Conservation (phyloP, 2,797 vertebrate species). For the Adelosebastes latens region DNA sequence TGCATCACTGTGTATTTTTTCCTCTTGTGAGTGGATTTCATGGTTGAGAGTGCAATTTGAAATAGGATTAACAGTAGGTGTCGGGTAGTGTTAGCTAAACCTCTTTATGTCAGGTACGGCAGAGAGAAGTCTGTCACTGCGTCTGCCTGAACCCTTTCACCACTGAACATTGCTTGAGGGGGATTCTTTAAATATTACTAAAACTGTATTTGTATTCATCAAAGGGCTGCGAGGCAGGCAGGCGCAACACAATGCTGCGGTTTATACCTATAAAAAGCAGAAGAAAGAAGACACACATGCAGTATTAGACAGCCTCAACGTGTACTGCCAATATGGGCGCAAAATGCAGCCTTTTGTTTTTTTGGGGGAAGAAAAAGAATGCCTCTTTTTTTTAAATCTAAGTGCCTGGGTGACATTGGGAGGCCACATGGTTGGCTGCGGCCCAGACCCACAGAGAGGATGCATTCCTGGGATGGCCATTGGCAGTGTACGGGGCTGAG, state of each 20-base stretch:
- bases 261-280: conserved; percentile 62
- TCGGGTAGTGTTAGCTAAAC: conserved; percentile 77
- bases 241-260: conserved; percentile 31
- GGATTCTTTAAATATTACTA: conserved; percentile 73
- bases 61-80: conserved; percentile 81
- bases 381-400: conserved; percentile 5
- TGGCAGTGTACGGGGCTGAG: conserved; percentile 54
- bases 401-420: conserved; percentile 68
- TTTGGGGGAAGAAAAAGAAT: background rate
- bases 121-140: conserved; percentile 74
- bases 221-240: conserved; percentile 59
- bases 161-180: conserved; percentile 53
- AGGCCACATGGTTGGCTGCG: conserved; percentile 77
- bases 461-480: conserved; percentile 77
- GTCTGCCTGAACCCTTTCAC: conserved; percentile 66
- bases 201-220: conserved; percentile 72
- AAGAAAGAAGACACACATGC: conserved; percentile 44
- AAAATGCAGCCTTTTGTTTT: conserved; percentile 68
- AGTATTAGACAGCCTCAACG: conserved; percentile 56
- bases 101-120: conserved; percentile 76
- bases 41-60: conserved; percentile 77
- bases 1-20: conserved; percentile 63
- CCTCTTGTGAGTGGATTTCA: conserved; percentile 79
- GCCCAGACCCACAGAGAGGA: conserved; percentile 73
- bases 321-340: conserved; percentile 54